A percentile compares a stretch with the other conserved stretches of the same genome.
phyloP scores from a whole-genome alignment of 2,888 invertebrate species.

The Tipula confusa region DNA sequence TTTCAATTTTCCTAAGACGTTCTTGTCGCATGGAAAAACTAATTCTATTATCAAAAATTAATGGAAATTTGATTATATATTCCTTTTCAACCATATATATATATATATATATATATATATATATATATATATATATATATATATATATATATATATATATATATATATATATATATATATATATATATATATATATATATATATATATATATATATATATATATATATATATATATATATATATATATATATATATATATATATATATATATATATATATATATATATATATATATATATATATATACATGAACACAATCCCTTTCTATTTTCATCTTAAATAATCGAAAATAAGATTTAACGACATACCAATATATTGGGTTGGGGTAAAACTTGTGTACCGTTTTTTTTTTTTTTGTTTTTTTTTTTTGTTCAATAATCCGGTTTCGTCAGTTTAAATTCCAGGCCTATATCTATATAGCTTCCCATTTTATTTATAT shows the following conservation, averaged over 20 bases:
- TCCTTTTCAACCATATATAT: not conserved
- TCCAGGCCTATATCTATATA: too few relatives aligned
- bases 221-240: not conserved
- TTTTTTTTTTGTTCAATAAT: too few relatives aligned
- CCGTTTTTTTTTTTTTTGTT: too few relatives aligned
- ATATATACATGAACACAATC: too few relatives aligned
- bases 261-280: not conserved
- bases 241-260: not conserved
- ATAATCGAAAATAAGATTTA: constrained; percentile 13
- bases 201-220: not conserved
- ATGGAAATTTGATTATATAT: constrained; percentile 16
- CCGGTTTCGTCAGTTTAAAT: too few relatives aligned
- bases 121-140: not conserved
- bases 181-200: not conserved
- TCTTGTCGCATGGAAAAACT: not conserved
- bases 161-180: not conserved
- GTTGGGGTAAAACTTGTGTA: too few relatives aligned
- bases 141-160: not conserved
- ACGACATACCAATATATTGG: too few relatives aligned
- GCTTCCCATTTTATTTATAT: too few relatives aligned
- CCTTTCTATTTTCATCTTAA: not conserved
- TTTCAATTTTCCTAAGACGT: not conserved
- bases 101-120: not conserved
- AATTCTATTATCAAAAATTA: constrained; percentile 25
- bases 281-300: not conserved